Conservation (phyloP, 2,888 invertebrate species). For the Cacoxenus indagator region DNA sequence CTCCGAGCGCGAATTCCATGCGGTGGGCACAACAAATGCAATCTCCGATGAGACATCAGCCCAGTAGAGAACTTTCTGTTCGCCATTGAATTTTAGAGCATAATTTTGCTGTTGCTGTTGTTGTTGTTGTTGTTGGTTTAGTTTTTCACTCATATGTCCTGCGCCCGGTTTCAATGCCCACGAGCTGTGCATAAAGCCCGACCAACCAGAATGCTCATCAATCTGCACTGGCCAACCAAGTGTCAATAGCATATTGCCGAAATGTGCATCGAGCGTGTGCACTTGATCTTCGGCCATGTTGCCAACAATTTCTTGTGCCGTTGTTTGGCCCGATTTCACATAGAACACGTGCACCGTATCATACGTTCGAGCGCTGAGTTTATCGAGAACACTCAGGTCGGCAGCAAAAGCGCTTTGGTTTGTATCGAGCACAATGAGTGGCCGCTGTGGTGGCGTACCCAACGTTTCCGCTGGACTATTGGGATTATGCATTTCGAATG, state of each 20-base stretch:
- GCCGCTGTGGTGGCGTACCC: slow-evolving; percentile 59
- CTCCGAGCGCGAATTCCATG: slow-evolving; percentile 72
- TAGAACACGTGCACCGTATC: slow-evolving; percentile 97
- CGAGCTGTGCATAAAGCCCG: slow-evolving; percentile 89
- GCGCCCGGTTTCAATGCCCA: slow-evolving; percentile 75
- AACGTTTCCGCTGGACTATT: slow-evolving; percentile 60
- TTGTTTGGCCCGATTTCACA: slow-evolving; percentile 87
- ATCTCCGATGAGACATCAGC: slow-evolving; percentile 95
- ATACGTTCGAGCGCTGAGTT: slow-evolving; percentile 86
- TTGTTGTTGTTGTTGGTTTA: slow-evolving; percentile 18
- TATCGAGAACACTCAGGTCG: slow-evolving; percentile 87
- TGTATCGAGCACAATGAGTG: slow-evolving; percentile 68
- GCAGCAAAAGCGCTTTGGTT: slow-evolving; percentile 77
- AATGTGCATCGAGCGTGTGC: slow-evolving; percentile 72
- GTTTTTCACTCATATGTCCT: not conserved
- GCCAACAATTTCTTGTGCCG: slow-evolving; percentile 82
- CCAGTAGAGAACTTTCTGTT: slow-evolving; percentile 92
- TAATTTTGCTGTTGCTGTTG: slow-evolving; percentile 16
- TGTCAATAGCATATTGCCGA: slow-evolving; percentile 77
- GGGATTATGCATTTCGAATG: slow-evolving; percentile 73
- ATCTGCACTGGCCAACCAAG: slow-evolving; percentile 92
- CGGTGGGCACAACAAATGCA: slow-evolving; percentile 91
- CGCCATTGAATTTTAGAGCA: slow-evolving; percentile 85
- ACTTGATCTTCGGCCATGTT: slow-evolving; percentile 68
- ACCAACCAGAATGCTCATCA: slow-evolving; percentile 92